phyloP scores from a whole-genome alignment of 2,113 vertebrate species.

The Azemiops feae region DNA sequence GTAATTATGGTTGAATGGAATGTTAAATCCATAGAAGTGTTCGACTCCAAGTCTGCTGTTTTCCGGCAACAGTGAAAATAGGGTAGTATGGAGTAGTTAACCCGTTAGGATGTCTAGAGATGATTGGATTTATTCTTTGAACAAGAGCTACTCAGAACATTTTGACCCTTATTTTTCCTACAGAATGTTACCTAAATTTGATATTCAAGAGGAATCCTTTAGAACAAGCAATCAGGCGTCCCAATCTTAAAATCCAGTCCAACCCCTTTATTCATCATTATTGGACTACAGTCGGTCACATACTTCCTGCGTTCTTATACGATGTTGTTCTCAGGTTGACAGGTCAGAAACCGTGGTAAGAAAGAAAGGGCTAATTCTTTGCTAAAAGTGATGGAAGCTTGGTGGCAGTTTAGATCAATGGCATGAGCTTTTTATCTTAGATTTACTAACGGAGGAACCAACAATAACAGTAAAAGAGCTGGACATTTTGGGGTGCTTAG shows the following conservation, averaged over 20 bases:
- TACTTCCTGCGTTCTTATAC: constrained; percentile 79
- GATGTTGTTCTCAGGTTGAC: constrained; percentile 85
- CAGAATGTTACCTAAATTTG: constrained; percentile 80
- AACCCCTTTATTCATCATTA: constrained; percentile 79
- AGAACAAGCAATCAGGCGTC: constrained; percentile 82
- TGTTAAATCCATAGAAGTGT: constrained; percentile 61
- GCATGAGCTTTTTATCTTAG: constrained; percentile 64
- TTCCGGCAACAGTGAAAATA: constrained; percentile 48
- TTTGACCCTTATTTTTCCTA: constrained; percentile 80
- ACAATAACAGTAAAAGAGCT: constrained; percentile 62
- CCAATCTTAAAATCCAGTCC: constrained; percentile 75
- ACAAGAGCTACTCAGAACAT: constrained; percentile 62
- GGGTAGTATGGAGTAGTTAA: constrained; percentile 51
- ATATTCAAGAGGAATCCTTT: constrained; percentile 84
- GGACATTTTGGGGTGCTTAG: constrained; percentile 53
- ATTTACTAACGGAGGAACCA: constrained; percentile 60
- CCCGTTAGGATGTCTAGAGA: constrained; percentile 39
- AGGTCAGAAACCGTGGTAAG: constrained; percentile 92
- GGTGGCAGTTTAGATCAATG: constrained; percentile 60
- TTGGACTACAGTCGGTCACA: constrained; percentile 77
- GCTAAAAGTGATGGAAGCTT: constrained; percentile 68
- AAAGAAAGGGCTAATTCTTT: constrained; percentile 67
- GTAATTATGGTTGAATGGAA: constrained; percentile 59
- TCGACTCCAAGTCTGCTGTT: constrained; percentile 58
- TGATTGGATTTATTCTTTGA: constrained; percentile 51